phyloP scores from a whole-genome alignment of 1,140 invertebrate species.

The Philopotamus ludificatus region DNA sequence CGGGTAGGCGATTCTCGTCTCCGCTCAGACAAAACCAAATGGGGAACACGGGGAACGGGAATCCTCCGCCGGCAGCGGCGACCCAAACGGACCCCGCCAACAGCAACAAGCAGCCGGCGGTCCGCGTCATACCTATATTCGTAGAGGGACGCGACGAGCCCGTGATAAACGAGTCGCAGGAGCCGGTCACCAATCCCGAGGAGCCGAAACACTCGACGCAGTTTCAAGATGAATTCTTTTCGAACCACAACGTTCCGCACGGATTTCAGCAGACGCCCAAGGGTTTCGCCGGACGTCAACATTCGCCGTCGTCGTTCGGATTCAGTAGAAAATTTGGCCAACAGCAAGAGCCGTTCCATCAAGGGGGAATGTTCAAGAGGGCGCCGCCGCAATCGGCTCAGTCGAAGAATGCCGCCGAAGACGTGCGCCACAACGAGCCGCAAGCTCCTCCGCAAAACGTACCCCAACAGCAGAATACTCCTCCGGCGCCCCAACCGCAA shows the following conservation, averaged over 20 bases:
- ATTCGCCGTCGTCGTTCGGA: conserved; percentile 45
- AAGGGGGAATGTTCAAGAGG: conserved; percentile 42
- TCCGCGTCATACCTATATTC: conserved; percentile 84
- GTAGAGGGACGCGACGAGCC: conserved; percentile 79
- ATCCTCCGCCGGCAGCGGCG: conserved; percentile 43
- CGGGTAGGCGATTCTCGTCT: conserved; percentile 50
- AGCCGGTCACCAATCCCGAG: conserved; percentile 49
- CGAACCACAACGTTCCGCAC: conserved; percentile 45
- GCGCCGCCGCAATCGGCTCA: conserved; percentile 37
- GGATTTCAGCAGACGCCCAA: conserved; percentile 49
- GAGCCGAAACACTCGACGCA: conserved; percentile 44
- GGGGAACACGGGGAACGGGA: conserved; percentile 47
- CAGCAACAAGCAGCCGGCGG: conserved; percentile 43
- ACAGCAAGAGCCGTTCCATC: conserved; percentile 45
- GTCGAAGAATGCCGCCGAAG: conserved; percentile 42
- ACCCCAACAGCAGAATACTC: conserved; percentile 44
- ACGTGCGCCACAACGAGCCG: conserved; percentile 42
- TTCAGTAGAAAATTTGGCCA: conserved; percentile 44
- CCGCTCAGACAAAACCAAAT: conserved; percentile 48
- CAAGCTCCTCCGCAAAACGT: conserved; percentile 44
- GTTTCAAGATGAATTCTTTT: conserved; percentile 51
- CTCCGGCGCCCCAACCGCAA: conserved; percentile 43
- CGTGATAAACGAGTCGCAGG: conserved; percentile 57
- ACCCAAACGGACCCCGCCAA: conserved; percentile 43
- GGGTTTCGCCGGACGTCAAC: conserved; percentile 47